Conservation (phyloP, 1,140 invertebrate genomes). For the Formica selysi region DNA sequence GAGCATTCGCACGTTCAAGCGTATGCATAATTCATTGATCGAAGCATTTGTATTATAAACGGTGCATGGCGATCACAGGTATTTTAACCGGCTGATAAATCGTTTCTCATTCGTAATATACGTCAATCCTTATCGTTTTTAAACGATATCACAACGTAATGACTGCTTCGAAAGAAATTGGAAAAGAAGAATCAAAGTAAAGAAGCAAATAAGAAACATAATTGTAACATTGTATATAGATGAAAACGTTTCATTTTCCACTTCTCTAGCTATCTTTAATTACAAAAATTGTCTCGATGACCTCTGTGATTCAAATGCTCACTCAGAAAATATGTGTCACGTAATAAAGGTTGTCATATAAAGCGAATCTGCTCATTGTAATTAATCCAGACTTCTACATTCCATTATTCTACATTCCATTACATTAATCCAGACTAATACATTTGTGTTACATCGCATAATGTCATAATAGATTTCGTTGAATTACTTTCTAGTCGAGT, state of each 20-base stretch:
- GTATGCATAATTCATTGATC: constrained; percentile 51
- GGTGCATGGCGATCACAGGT: neutral
- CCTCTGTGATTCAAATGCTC: neutral
- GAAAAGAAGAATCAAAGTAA: neutral
- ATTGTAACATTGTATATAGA: neutral
- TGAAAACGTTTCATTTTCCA: neutral
- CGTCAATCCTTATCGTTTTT: neutral
- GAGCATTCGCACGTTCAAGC: constrained; percentile 26
- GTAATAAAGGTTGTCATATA: neutral
- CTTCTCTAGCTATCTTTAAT: neutral
- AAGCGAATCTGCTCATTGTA: constrained; percentile 6
- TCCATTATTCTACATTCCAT: too few species aligned
- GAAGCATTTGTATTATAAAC: constrained; percentile 16
- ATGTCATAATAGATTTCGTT: constrained; percentile 21
- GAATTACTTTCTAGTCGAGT: constrained; percentile 3
- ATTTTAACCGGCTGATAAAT: constrained; percentile 2
- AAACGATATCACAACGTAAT: neutral
- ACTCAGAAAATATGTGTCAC: neutral
- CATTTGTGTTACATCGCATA: constrained; percentile 4
- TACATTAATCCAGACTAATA: constrained; percentile 16
- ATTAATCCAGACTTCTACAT: constrained; percentile 11
- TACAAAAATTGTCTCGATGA: neutral
- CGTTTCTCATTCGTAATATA: neutral
- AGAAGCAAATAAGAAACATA: neutral
- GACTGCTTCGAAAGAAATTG: neutral